Conservation (phyloP, 2,888 invertebrate genomes). For the Oligia fasciuncula region DNA sequence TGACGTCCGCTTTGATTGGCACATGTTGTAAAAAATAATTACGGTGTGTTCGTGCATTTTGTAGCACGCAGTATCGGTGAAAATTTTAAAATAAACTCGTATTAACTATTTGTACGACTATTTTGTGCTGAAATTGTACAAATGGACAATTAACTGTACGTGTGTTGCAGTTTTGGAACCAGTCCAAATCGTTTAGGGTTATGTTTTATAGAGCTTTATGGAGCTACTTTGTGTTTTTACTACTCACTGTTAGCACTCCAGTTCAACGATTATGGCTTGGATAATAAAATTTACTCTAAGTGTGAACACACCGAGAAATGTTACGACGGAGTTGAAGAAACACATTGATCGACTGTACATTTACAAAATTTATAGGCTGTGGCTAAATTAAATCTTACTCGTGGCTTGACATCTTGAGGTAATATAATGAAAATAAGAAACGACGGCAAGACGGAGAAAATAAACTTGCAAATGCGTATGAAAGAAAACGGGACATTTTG, state of each 20-base stretch:
- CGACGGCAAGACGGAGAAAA: conserved; percentile 36
- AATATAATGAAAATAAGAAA: conserved; percentile 56
- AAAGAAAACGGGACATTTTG: conserved; percentile 42
- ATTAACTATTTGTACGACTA: not conserved
- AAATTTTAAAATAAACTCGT: conserved; percentile 24
- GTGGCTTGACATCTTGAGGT: conserved; percentile 39
- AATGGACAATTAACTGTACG: conserved; percentile 31
- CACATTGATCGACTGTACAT: conserved; percentile 22
- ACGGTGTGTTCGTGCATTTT: not conserved
- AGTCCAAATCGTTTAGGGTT: conserved; percentile 47
- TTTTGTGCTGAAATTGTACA: conserved; percentile 24
- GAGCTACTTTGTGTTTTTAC: conserved; percentile 46
- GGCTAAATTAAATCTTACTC: conserved; percentile 49
- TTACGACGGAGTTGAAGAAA: conserved; percentile 8
- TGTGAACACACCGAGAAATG: conserved; percentile 12
- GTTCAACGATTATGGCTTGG: conserved; percentile 34
- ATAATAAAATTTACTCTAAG: conserved; percentile 49
- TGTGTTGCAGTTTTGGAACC: conserved; percentile 28
- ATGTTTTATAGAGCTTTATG: conserved; percentile 26
- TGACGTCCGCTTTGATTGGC: conserved; percentile 32
- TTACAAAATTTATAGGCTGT: conserved; percentile 33
- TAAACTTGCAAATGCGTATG: conserved; percentile 55
- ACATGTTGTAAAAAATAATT: conserved; percentile 33
- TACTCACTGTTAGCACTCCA: conserved; percentile 37
- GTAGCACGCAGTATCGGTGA: not conserved